phyloP scores from a whole-genome alignment of 2,113 vertebrate genomes.

The Melanocharis versteri region DNA sequence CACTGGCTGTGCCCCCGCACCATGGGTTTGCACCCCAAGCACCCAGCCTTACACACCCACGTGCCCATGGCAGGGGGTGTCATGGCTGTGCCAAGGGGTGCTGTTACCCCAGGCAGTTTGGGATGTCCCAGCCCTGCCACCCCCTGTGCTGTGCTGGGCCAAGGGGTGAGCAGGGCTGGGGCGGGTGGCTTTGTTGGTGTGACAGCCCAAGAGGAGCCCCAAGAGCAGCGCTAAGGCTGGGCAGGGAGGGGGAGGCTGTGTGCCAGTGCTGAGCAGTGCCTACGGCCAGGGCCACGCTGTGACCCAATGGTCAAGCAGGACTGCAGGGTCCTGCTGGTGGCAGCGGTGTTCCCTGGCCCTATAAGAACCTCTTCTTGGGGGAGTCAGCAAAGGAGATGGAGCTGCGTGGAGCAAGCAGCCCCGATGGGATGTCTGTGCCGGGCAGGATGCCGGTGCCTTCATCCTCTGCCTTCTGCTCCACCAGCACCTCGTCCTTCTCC shows the following conservation, averaged over 20 bases:
- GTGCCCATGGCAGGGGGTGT: rapidly evolving
- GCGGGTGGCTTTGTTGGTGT: not conserved
- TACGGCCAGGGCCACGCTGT: rapidly evolving
- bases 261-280: not conserved
- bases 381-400: slow-evolving; percentile 48
- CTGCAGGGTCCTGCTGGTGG: not conserved
- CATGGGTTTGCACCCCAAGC: not conserved
- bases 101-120: not conserved
- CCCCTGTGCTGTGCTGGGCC: rapidly evolving
- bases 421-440: rapidly evolving
- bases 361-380: not conserved
- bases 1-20: rapidly evolving
- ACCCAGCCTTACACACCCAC: not conserved
- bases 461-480: not conserved
- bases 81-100: not conserved
- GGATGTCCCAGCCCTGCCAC: not conserved
- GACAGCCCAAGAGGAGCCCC: not conserved
- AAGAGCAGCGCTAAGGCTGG: rapidly evolving
- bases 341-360: not conserved
- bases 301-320: rapidly evolving
- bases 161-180: not conserved
- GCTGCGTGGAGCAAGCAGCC: not conserved
- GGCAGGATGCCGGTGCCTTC: not conserved
- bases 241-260: rapidly evolving
- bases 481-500: not conserved